Evolutionary conservation across 2,113 vertebrate species (phyloP).

Genomic region (Pongo abelii): DNA sequence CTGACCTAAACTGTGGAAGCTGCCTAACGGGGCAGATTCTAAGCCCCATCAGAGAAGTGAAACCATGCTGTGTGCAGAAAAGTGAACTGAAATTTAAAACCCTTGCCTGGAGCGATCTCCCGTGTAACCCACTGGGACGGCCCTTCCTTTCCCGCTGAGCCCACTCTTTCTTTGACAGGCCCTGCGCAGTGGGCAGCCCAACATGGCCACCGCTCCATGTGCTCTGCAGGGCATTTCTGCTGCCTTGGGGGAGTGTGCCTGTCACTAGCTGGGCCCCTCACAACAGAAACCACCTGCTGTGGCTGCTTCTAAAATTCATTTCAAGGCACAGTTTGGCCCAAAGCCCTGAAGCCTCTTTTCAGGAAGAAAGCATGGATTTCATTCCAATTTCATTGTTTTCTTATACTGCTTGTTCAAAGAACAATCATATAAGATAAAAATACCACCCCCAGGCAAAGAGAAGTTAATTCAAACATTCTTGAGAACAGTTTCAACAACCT

Average conservation of each 20-base stretch:
- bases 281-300: background rate
- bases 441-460: conserved; percentile 42
- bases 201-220: background rate
- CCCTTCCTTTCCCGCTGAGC: background rate
- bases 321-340: conserved; percentile 59
- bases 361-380: conserved; percentile 38
- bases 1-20: background rate
- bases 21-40: background rate
- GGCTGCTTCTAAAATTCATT: conserved; percentile 37
- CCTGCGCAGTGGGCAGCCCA: background rate
- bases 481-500: conserved; percentile 60
- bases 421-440: conserved; percentile 68
- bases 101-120: background rate
- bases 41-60: background rate
- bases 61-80: fast-evolving
- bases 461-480: conserved; percentile 71
- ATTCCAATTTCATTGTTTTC: conserved; percentile 56
- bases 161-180: background rate
- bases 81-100: background rate
- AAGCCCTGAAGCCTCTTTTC: conserved; percentile 60
- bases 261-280: background rate
- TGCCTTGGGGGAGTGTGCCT: background rate
- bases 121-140: fast-evolving
- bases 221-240: background rate
- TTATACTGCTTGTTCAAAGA: conserved; percentile 59